Conservation (phyloP, 2,797 vertebrate genomes). For the Prionace glauca region DNA sequence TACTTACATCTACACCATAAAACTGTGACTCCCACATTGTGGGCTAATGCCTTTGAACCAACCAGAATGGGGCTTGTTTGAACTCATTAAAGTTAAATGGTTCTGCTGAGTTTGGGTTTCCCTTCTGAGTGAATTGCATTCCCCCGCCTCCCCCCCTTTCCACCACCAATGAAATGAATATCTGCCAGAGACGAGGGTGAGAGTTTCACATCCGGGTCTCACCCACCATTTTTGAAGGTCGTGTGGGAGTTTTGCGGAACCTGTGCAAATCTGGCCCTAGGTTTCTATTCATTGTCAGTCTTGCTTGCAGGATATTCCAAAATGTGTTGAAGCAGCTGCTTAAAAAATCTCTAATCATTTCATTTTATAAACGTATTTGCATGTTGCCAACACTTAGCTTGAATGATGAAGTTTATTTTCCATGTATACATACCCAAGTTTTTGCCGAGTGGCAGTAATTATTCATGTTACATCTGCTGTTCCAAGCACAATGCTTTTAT, state of each 20-base stretch:
- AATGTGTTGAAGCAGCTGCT: neutral
- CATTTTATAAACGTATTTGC: neutral
- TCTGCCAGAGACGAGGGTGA: too few species aligned
- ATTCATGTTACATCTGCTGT: slow-evolving; percentile 11
- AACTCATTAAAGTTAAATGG: neutral
- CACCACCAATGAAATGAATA: too few species aligned
- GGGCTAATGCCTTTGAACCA: neutral
- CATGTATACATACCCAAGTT: neutral
- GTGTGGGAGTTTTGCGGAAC: too few species aligned
- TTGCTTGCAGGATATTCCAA: neutral
- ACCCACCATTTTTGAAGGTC: too few species aligned
- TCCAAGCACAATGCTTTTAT: neutral
- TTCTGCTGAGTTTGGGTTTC: neutral
- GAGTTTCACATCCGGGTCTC: too few species aligned
- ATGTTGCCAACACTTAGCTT: neutral
- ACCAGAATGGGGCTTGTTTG: neutral
- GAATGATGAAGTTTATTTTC: neutral
- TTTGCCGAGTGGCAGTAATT: neutral
- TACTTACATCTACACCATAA: neutral
- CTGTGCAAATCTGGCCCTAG: too few species aligned
- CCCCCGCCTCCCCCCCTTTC: too few species aligned
- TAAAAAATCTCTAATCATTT: neutral
- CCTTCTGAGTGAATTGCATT: neutral
- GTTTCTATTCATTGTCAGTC: neutral
- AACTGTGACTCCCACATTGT: neutral